phyloP scores from a whole-genome alignment of 2,113 vertebrate genomes.

The Canis aureus region DNA sequence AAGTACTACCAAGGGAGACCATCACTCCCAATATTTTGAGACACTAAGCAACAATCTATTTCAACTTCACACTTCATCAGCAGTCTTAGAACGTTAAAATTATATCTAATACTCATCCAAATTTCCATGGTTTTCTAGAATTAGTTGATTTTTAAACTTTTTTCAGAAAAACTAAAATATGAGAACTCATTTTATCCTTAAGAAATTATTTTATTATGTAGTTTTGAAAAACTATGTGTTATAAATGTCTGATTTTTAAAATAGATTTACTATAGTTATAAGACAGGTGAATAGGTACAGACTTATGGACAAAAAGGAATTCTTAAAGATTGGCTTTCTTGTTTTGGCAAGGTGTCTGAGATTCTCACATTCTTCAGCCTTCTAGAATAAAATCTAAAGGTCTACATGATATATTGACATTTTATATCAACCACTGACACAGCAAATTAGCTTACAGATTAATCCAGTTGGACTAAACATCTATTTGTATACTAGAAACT shows the following conservation, averaged over 20 bases:
- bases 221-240: not conserved
- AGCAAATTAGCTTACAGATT: not conserved
- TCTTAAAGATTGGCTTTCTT: not conserved
- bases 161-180: slow-evolving; percentile 25
- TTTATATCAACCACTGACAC: not conserved
- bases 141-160: not conserved
- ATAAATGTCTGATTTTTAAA: not conserved
- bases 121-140: not conserved
- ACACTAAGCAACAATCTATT: not conserved
- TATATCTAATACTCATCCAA: not conserved
- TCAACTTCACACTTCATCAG: not conserved
- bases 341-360: not conserved
- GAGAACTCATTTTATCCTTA: not conserved
- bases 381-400: not conserved
- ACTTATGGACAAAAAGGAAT: not conserved
- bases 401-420: not conserved
- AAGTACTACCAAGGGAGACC: not conserved
- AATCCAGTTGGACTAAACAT: not conserved
- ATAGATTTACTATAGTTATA: not conserved
- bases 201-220: not conserved
- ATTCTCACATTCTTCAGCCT: not conserved
- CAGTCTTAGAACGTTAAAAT: not conserved
- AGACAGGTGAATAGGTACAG: not conserved
- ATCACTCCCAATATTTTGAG: not conserved
- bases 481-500: not conserved